These are phyloP conservation scores for Zosterops hypoxanthus DNA, from an alignment of 2,113 vertebrate species.

Conservation along the genomic window DNA sequence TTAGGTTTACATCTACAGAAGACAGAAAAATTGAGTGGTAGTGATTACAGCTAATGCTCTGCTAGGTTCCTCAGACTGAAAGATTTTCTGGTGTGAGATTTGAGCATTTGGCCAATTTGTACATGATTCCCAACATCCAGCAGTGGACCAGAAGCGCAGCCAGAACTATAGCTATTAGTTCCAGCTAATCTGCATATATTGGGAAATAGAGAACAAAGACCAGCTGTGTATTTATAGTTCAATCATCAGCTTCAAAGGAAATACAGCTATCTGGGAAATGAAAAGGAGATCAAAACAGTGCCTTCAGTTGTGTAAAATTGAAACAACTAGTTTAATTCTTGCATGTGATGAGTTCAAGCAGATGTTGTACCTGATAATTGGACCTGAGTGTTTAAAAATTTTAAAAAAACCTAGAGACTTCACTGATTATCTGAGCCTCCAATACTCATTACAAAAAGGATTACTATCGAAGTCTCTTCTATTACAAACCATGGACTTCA, in stretches of 20 bases:
- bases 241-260: not conserved
- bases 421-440: not conserved
- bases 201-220: not conserved
- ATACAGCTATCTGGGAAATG: not conserved
- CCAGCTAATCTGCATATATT: not conserved
- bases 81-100: not conserved
- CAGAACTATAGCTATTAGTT: not conserved
- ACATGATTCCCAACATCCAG: not conserved
- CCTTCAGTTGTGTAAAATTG: not conserved
- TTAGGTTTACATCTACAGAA: not conserved
- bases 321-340: not conserved
- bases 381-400: not conserved
- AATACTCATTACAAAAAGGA: not conserved
- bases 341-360: not conserved
- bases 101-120: not conserved
- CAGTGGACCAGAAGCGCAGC: not conserved
- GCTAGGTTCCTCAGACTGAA: not conserved
- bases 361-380: not conserved
- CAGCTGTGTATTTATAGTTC: not conserved
- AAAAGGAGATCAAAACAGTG: not conserved
- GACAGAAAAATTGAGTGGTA: not conserved
- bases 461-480: not conserved
- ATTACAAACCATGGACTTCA: not conserved
- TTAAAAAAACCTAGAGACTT: not conserved
- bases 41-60: not conserved